Evolutionary conservation across 2,797 vertebrate species (phyloP), one percentile per base, ranked within the genome.

Genomic region (Crocodylus rhombifer): DNA sequence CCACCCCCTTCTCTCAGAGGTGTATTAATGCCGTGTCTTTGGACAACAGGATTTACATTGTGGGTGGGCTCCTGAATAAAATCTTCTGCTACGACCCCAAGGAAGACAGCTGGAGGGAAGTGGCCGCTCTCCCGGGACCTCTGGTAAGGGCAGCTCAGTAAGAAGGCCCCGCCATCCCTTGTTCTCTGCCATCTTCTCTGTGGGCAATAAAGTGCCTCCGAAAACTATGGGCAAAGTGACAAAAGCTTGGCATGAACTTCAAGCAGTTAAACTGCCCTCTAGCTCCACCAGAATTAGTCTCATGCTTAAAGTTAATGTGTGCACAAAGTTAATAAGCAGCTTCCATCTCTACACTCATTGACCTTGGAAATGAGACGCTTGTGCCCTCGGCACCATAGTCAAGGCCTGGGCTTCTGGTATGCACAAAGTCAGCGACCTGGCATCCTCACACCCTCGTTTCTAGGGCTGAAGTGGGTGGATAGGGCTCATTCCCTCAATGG

Each of bases 21-120:
- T 98, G 98, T 91, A 97, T 98, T 14, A 98, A 95, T 12, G 98
- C 98, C 0, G 97, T 97, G 64, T 95, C 97, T 56, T 84, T 98
- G n/a, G 97, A 98, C 42, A 95, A 96, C 60, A 95, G 79, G 20
- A 98, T 98, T 83, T 98, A 98, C 5, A 97, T 98, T 8, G 96
- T 97, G 14, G 98, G 98, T 3, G 98, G 98, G 6, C 98, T 98
- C 26, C 95, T 98, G 93, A 97, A 96, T 63, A 97, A 95, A 71
- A 97, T 99, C 80, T 98, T 98, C 93, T 97, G 96, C 90, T 98
- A 98, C 0, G 65, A 97, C 26, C 98, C 98, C 65, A 89, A 69
- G 13, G 92, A 89, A 23, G 97, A 98, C 65, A 87, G 80, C 64
- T 99, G 98, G 98, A 84, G 14, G 74, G 97, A 96, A 90, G 98